Conservation (phyloP, 2,888 invertebrate species). For the Anaspis maculata region DNA sequence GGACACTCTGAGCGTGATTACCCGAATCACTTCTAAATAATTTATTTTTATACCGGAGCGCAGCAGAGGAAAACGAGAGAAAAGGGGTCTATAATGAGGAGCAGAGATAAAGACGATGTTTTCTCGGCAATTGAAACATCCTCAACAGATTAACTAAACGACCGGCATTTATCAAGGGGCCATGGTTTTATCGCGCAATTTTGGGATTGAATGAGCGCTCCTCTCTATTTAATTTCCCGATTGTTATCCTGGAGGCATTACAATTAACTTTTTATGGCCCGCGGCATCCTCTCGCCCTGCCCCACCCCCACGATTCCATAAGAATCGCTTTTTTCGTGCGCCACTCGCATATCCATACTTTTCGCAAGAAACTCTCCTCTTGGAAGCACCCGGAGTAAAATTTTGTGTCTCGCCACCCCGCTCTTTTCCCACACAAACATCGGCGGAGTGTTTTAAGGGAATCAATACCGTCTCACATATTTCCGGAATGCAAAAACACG, state of each 20-base stretch:
- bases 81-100: constrained; percentile 15
- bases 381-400: no score
- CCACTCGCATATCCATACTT: no score
- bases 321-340: no score
- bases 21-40: constrained; percentile 11
- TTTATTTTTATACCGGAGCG: constrained; percentile 10
- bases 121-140: constrained; percentile 29
- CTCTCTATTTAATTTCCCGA: constrained; percentile 28
- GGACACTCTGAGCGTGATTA: constrained; percentile 6
- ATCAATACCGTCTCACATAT: no score
- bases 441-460: no score
- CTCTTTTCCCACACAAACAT: no score
- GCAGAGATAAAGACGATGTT: constrained; percentile 24
- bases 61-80: constrained; percentile 5
- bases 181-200: constrained; percentile 28
- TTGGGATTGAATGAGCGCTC: constrained; percentile 25
- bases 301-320: no score
- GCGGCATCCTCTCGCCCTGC: no score
- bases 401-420: no score
- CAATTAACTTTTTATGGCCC: constrained; percentile 27
- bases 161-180: constrained; percentile 28
- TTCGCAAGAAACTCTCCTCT: no score
- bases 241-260: constrained; percentile 23
- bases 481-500: no score
- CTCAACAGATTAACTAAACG: constrained; percentile 31